Evolutionary conservation across 2,113 vertebrate genomes (phyloP).

Genomic region (Platycercus adscitus): DNA sequence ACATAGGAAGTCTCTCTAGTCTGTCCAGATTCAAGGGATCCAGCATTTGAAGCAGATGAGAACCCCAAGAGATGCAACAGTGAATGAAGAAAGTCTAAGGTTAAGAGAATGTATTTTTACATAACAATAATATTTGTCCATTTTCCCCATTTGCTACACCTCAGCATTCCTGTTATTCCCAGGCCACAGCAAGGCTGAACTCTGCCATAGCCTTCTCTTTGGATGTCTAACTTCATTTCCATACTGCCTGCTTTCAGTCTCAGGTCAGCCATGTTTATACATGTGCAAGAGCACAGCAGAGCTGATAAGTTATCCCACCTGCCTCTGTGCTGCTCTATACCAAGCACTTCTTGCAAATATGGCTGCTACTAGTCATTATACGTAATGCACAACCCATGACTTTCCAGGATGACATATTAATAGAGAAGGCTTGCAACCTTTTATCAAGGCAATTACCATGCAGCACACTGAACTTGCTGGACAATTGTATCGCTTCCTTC

Average conservation of each 20-base stretch:
- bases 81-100: background rate
- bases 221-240: background rate
- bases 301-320: background rate
- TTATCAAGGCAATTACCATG: background rate
- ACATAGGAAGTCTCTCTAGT: background rate
- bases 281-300: background rate
- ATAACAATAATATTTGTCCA: background rate
- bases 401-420: background rate
- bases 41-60: background rate
- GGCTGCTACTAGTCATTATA: background rate
- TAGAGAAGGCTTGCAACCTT: background rate
- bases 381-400: background rate
- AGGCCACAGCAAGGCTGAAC: background rate
- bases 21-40: background rate
- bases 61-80: background rate
- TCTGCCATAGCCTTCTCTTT: background rate
- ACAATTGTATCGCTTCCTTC: background rate
- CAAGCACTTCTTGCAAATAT: background rate
- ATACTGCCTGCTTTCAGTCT: background rate
- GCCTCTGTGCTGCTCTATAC: background rate
- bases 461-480: background rate
- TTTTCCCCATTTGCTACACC: background rate
- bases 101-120: background rate
- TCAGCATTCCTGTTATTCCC: background rate
- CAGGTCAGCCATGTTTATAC: background rate